Evolutionary conservation across 2,888 invertebrate genomes (phyloP).

Genomic region (Acholoe squamosa): DNA sequence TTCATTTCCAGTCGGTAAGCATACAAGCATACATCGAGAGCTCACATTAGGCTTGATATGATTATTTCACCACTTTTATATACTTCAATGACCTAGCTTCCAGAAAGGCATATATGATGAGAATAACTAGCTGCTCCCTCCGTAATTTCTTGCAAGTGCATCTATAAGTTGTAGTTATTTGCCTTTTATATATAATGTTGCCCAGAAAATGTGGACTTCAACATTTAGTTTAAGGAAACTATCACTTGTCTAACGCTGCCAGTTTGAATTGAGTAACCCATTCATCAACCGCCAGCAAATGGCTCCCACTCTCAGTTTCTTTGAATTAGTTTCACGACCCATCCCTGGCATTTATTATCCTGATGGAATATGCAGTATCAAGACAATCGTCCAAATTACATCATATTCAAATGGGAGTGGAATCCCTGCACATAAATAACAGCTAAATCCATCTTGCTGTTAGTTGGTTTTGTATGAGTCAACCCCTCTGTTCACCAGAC

Average conservation of each 20-base stretch:
- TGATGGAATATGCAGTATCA: slow-evolving; percentile 36
- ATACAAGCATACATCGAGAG: neutral
- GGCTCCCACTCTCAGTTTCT: neutral
- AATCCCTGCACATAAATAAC: neutral
- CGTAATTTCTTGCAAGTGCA: too few relatives aligned
- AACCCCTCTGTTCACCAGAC: neutral
- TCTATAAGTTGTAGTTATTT: too few relatives aligned
- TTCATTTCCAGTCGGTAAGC: slow-evolving; percentile 61
- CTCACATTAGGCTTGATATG: neutral
- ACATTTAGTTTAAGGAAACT: too few relatives aligned
- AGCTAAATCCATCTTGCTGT: neutral
- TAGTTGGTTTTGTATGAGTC: neutral
- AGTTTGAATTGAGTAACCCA: neutral
- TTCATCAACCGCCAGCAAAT: neutral
- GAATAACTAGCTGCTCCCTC: too few relatives aligned
- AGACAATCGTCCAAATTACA: slow-evolving; percentile 46
- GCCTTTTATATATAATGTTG: too few relatives aligned
- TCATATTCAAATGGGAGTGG: neutral
- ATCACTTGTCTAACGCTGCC: neutral
- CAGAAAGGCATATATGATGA: too few relatives aligned
- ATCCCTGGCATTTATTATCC: neutral
- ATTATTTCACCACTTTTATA: too few relatives aligned
- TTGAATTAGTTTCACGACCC: slow-evolving; percentile 17
- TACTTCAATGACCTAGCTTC: too few relatives aligned
- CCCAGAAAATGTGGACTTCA: too few relatives aligned